Conservation (phyloP, 2,888 invertebrate species). For the Congeria kusceri region DNA sequence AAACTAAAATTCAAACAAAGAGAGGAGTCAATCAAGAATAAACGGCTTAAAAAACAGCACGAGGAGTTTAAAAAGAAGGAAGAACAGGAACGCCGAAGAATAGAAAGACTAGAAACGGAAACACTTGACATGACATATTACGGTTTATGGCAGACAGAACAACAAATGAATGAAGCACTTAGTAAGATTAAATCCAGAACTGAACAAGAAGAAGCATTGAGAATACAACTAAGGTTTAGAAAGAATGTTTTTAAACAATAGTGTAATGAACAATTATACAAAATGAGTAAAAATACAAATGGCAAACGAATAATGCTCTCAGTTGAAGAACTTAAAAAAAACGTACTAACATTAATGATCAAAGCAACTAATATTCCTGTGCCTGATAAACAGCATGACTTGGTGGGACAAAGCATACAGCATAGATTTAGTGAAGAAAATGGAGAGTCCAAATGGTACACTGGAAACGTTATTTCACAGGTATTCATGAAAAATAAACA, state of each 20-base stretch:
- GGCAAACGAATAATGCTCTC: background rate
- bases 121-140: too few species aligned
- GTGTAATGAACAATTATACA: background rate
- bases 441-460: too few species aligned
- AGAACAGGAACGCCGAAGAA: constrained; percentile 12
- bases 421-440: too few species aligned
- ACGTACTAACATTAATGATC: constrained; percentile 12
- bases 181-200: too few species aligned
- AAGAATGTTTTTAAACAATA: constrained; percentile 30
- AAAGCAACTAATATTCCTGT: constrained; percentile 3
- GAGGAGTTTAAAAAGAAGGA: too few species aligned
- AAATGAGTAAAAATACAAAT: constrained; percentile 12
- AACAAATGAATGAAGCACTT: too few species aligned
- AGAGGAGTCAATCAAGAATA: background rate
- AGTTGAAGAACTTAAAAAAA: constrained; percentile 23
- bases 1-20: constrained; percentile 29
- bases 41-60: constrained; percentile 20
- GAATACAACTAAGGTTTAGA: constrained; percentile 22
- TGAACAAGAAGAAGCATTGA: constrained; percentile 30
- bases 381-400: constrained; percentile 4
- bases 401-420: constrained; percentile 19
- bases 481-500: constrained; percentile 5
- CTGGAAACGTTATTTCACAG: constrained; percentile 6
- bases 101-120: constrained; percentile 23
- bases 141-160: too few species aligned